Conservation (phyloP, 2,797 vertebrate genomes). For the Peromyscus aztecus region DNA sequence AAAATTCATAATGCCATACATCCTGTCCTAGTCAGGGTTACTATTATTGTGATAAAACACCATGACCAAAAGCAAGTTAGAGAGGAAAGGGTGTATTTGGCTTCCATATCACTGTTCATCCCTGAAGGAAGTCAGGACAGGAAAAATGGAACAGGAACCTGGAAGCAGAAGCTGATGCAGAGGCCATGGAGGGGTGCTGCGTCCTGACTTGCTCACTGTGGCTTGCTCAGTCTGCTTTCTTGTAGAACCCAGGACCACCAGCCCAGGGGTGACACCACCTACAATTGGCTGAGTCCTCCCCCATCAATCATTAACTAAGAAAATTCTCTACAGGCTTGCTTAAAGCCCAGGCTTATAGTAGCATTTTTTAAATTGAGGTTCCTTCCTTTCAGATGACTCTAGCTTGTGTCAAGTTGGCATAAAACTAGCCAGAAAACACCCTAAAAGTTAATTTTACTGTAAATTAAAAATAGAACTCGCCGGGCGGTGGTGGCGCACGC, state of each 20-base stretch:
- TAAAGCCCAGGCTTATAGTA: background rate
- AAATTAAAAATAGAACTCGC: constrained; percentile 42
- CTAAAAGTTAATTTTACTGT: background rate
- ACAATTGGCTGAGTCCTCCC: background rate
- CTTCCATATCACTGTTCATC: background rate
- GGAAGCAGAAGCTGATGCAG: background rate
- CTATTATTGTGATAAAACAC: background rate
- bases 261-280: background rate
- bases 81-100: background rate
- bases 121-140: background rate
- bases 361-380: background rate
- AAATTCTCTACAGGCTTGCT: background rate
- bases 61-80: background rate
- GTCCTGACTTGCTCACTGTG: background rate
- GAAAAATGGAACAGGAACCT: background rate
- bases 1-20: background rate
- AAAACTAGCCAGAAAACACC: background rate
- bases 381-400: background rate
- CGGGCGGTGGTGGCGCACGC: too few relatives aligned
- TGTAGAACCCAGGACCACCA: background rate
- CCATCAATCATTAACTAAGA: background rate
- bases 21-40: background rate
- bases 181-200: background rate
- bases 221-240: background rate
- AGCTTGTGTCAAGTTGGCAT: background rate